Base-by-base conservation (phyloP, 2,113 vertebrate genomes). In the Aegithalos caudatus region DNA sequence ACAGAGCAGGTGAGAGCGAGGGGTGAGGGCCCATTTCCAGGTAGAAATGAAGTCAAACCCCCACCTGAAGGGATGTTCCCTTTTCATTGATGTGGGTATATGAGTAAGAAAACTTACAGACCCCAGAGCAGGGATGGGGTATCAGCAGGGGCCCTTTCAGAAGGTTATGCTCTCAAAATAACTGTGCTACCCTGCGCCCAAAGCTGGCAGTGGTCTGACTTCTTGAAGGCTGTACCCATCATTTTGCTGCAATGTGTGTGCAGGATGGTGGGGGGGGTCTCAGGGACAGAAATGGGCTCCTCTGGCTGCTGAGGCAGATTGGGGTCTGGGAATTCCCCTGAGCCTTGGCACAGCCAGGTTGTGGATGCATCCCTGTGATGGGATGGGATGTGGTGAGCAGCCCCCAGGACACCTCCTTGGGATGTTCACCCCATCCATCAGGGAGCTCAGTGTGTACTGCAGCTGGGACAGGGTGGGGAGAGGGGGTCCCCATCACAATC, bases 121-220 rank as follows among this genome's bases (percentile, higher is more conserved):
- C 28, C 66, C 22, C 27, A n/a, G 19, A 86, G 33, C 0, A 1
- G 20, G 60, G 33, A 40, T 0, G 2, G 14, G 7, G 16, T 14
- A 37, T 64, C 45, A 79, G 37, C 1, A 0, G 5, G 18, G 22
- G 5, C 35, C 13, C 28, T 54, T 24, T 62, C 28, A 14, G 84
- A 54, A 74, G 29, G 35, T 16, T 58, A 23, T 38, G 38, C 25
- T 88, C 31, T 79, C 29, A 3, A 76, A 88, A 71, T 58, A 35
- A 31, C 44, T 16, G 17, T 60, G 57, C 69, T 84, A 31, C 42
- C 28, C 69, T 4, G 5, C 0, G 0, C 54, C 40, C 0, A 1
- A 37, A 31, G 60, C 56, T 47, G 20, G 54, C 80, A 80, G 40
- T 16, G 22, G 42, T n/a, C 18, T 56, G 57, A 38, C 37, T 66